These are phyloP conservation scores for Drosophila mojavensis DNA, from an alignment of 1,140 invertebrate genomes.

Conservation along the genomic window DNA sequence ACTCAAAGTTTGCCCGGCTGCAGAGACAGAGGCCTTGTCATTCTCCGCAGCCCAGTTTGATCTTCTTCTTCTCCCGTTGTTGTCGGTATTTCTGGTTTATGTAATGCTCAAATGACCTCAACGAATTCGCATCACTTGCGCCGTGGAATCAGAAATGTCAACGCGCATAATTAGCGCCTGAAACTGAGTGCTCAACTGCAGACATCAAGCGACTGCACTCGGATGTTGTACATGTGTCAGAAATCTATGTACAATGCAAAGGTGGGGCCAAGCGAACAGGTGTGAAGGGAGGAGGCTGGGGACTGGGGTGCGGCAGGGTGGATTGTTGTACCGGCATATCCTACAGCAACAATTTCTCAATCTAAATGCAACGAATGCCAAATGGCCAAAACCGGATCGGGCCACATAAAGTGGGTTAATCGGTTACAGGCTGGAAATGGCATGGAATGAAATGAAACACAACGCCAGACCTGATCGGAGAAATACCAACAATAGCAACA, in stretches of 20 bases:
- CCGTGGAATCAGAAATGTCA: conserved; percentile 34
- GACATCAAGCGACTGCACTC: conserved; percentile 26
- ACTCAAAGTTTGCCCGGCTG: not conserved
- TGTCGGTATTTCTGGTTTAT: conserved; percentile 25
- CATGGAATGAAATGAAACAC: conserved; percentile 55
- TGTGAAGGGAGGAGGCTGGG: not conserved
- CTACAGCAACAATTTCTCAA: conserved; percentile 52
- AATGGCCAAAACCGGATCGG: conserved; percentile 63
- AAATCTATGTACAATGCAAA: conserved; percentile 7
- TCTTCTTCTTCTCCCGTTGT: not conserved
- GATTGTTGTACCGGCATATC: conserved; percentile 51
- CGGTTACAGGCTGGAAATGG: conserved; percentile 68
- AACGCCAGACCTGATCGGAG: conserved; percentile 29
- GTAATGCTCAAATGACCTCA: conserved; percentile 25
- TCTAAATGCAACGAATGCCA: conserved; percentile 32
- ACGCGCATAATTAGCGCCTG: conserved; percentile 20
- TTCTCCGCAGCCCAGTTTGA: not conserved
- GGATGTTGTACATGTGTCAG: conserved; percentile 17
- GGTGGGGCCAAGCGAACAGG: not conserved
- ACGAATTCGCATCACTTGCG: conserved; percentile 14
- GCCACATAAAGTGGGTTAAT: conserved; percentile 66
- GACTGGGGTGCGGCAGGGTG: not conserved
- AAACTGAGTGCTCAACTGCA: not conserved
- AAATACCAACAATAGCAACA: not conserved
- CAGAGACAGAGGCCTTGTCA: not conserved